Percentiles rank a stretch among this genome's conserved stretches.
phyloP scores from a whole-genome alignment of 2,113 vertebrate species.

The Carassius gibelio region DNA sequence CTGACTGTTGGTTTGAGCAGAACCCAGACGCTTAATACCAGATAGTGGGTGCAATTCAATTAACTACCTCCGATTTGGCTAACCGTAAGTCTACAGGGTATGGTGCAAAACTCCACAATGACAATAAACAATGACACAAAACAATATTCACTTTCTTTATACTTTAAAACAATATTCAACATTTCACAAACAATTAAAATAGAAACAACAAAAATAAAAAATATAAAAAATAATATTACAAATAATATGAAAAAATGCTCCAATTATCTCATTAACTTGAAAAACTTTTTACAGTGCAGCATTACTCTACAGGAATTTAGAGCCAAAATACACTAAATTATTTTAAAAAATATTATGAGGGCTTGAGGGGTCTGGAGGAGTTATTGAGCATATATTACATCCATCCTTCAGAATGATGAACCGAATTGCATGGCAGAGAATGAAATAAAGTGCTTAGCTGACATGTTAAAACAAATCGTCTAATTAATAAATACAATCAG shows the following conservation, averaged over 20 bases:
- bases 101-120: slow-evolving; percentile 32
- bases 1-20: slow-evolving; percentile 53
- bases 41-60: slow-evolving; percentile 67
- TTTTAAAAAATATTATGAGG: neutral
- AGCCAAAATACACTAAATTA: slow-evolving; percentile 30
- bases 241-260: too few relatives aligned
- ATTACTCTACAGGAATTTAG: slow-evolving; percentile 42
- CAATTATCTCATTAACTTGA: too few relatives aligned
- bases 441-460: slow-evolving; percentile 69
- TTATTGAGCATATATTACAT: slow-evolving; percentile 32
- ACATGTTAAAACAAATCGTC: slow-evolving; percentile 77
- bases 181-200: too few relatives aligned
- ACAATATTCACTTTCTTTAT: too few relatives aligned
- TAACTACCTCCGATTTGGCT: slow-evolving; percentile 63
- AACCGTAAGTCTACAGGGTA: slow-evolving; percentile 31
- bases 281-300: neutral
- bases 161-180: too few relatives aligned
- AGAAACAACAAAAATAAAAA: too few relatives aligned
- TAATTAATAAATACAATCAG: slow-evolving; percentile 74
- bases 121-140: too few relatives aligned
- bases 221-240: too few relatives aligned
- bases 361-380: neutral
- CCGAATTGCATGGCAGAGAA: slow-evolving; percentile 61
- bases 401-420: slow-evolving; percentile 60
- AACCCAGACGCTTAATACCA: slow-evolving; percentile 58